Percentiles rank a stretch among this genome's conserved stretches.
Conservation (phyloP, 2,113 vertebrate genomes). For the Thamnophis sirtalis region DNA sequence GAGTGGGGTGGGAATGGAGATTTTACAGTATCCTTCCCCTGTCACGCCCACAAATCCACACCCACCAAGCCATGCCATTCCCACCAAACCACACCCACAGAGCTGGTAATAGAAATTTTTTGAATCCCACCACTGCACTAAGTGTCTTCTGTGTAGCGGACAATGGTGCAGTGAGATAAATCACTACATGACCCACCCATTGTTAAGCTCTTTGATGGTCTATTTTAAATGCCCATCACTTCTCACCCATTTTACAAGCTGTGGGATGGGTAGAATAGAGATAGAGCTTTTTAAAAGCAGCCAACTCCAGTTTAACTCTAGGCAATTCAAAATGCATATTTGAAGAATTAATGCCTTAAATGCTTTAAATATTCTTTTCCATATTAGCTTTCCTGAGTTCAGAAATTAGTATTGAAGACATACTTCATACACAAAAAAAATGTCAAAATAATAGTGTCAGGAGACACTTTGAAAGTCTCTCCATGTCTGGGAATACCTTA, state of each 20-base stretch:
- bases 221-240: not conserved
- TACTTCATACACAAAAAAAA: not conserved
- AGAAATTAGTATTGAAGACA: not conserved
- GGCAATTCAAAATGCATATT: not conserved
- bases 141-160: not conserved
- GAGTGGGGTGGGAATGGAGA: too few relatives aligned
- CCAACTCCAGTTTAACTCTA: not conserved
- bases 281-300: not conserved
- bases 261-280: not conserved
- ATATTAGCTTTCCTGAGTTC: not conserved
- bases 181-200: not conserved
- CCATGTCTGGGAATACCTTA: not conserved
- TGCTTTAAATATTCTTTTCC: not conserved
- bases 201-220: not conserved
- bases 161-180: not conserved
- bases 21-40: too few relatives aligned
- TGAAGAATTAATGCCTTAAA: not conserved
- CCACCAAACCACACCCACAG: too few relatives aligned
- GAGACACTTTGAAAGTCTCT: not conserved
- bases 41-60: too few relatives aligned
- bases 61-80: too few relatives aligned
- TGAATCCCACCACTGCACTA: not conserved
- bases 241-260: not conserved
- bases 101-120: too few relatives aligned
- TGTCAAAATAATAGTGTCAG: not conserved